A percentile compares a stretch with the other conserved stretches of the same genome.
Evolutionary conservation across 2,797 vertebrate genomes (phyloP).

Genomic region (Martes flavigula): DNA sequence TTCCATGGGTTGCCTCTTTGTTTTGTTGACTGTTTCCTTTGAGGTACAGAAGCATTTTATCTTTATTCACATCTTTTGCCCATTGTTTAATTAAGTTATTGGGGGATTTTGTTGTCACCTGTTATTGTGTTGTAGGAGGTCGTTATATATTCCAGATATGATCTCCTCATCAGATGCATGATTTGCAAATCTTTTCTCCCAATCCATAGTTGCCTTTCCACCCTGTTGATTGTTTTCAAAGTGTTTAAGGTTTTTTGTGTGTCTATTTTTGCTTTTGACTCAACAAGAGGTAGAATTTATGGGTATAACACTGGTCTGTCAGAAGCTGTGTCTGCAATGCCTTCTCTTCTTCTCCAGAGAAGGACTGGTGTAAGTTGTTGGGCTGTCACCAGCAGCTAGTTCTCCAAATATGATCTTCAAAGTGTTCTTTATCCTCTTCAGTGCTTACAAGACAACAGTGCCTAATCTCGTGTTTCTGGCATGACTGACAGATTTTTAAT

Average conservation of each 20-base stretch:
- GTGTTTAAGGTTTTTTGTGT: background rate
- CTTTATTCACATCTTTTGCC: background rate
- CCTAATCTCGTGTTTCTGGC: conserved; percentile 52
- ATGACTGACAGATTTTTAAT: conserved; percentile 10
- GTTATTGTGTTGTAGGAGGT: background rate
- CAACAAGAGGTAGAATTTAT: background rate
- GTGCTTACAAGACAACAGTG: background rate
- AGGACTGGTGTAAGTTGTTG: background rate
- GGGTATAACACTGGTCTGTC: background rate
- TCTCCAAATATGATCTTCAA: background rate
- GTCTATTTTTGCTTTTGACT: background rate
- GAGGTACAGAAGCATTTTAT: too few relatives aligned
- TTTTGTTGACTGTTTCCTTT: too few relatives aligned
- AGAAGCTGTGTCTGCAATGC: background rate
- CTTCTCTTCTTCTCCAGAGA: background rate
- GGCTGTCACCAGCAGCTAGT: background rate
- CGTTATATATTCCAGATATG: background rate
- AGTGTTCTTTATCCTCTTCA: background rate
- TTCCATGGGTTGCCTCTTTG: too few relatives aligned
- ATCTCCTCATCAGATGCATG: background rate
- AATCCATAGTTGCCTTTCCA: background rate
- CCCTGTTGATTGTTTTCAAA: background rate
- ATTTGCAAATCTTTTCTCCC: background rate
- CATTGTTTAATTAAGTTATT: background rate
- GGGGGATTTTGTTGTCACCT: background rate